Evolutionary conservation across 2,797 vertebrate species (phyloP), one percentile per base, ranked within the genome.

Genomic region (Anas georgica): DNA sequence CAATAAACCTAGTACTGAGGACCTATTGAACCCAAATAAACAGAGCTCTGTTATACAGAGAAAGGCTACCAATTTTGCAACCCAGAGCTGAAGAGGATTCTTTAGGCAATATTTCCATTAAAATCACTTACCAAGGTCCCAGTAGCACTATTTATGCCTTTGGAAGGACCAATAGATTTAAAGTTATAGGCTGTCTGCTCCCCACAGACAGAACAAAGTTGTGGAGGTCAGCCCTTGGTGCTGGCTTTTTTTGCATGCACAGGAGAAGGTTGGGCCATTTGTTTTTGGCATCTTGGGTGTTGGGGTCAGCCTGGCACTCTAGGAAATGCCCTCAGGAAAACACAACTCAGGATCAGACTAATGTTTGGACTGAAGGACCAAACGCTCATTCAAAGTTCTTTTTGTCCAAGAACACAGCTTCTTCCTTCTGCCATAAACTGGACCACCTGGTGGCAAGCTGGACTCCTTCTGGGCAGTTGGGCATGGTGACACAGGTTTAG

Each of bases 401-500:
- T 18, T 20, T 37, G 14, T 17, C 35, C 63, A 39, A n/a, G 26
- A 62, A 31, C 6, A 1, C 5, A 29, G 78, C 29, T 6, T 43
- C 26, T 43, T 55, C 29, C 46, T 66, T 37, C 31, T 48, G 41
- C 6, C 11, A 48, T 13, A 29, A 35, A 29, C 29, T 0, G 5
- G 26, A 33, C 28, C 29, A 56, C 41, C n/a, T 64, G 54, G 5
- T 14, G 67, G 21, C 4, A 2, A 31, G 26, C 35, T 56, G 59
- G 28, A 31, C 76, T 15, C 4, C 9, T 88, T 41, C 39, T 66
- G 67, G 45, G 20, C 11, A 21, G 29, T 8, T 3, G 2, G 11
- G n/a, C 3, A 2, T 0, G 0, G 18, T 31, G 12, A 23, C 18
- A 17, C 15, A 8, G 59, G 21, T 17, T 62, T 33, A 31, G 69